phyloP scores from a whole-genome alignment of 2,113 vertebrate species.

The Notothenia coriiceps region DNA sequence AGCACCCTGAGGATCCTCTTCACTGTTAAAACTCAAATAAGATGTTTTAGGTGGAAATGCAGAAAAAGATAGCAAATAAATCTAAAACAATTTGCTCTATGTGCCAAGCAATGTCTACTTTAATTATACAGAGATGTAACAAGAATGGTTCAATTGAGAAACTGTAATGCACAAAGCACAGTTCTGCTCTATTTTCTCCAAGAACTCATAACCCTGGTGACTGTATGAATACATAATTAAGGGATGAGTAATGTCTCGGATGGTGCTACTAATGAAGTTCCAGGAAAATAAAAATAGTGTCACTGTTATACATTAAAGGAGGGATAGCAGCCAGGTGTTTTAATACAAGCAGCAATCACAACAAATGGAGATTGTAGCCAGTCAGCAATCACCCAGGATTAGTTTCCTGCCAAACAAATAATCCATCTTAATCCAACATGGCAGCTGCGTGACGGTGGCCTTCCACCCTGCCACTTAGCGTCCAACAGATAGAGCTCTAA shows the following conservation, averaged over 20 bases:
- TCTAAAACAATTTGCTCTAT: neutral
- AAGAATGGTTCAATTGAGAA: neutral
- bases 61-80: neutral
- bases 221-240: neutral
- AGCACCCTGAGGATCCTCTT: neutral
- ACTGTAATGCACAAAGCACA: no score
- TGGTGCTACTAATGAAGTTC: neutral
- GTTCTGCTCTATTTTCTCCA: neutral
- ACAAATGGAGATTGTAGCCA: slow-evolving; percentile 23
- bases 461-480: slow-evolving; percentile 59
- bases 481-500: slow-evolving; percentile 56
- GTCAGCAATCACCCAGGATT: slow-evolving; percentile 47
- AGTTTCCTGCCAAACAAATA: slow-evolving; percentile 62
- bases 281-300: no score
- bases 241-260: neutral
- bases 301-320: neutral
- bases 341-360: neutral
- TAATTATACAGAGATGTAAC: neutral
- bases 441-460: slow-evolving; percentile 60
- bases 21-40: neutral
- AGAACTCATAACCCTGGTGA: no score
- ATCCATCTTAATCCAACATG: slow-evolving; percentile 68
- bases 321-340: slow-evolving; percentile 15
- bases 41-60: neutral
- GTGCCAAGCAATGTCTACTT: neutral